These are phyloP conservation scores for Hydropsyche betteni DNA, from an alignment of 2,888 invertebrate genomes.

Conservation along the genomic window DNA sequence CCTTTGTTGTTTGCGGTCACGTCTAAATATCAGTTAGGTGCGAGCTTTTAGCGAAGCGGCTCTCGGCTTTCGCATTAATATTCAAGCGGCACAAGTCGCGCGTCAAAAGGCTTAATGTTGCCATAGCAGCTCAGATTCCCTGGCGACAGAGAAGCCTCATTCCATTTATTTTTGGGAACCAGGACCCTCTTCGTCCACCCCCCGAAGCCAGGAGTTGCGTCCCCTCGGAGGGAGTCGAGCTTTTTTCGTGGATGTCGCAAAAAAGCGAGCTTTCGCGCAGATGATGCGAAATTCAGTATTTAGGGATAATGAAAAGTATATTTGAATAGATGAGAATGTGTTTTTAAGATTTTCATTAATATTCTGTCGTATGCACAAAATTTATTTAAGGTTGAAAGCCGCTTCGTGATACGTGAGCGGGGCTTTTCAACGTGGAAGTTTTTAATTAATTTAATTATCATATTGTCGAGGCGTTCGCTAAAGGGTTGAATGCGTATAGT, in stretches of 20 bases:
- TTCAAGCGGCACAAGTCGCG: conserved; percentile 41
- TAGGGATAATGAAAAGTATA: neutral
- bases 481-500: neutral
- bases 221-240: neutral
- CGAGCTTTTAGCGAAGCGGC: conserved; percentile 38
- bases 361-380: neutral
- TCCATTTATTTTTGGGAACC: neutral
- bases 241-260: neutral
- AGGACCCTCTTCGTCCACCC: neutral
- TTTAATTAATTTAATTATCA: conserved; percentile 27
- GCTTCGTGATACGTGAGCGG: neutral
- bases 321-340: neutral
- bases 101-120: conserved; percentile 41
- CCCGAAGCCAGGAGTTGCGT: neutral
- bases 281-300: no score
- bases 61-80: conserved; percentile 37
- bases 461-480: neutral
- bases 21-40: conserved; percentile 43
- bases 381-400: conserved; percentile 16
- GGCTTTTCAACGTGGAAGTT: conserved; percentile 15
- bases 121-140: conserved; percentile 38
- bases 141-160: conserved; percentile 34
- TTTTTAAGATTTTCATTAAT: no score
- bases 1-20: conserved; percentile 42
- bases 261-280: neutral